These are phyloP conservation scores for Zophobas atratus DNA, from an alignment of 1,140 invertebrate genomes.

Conservation along the genomic window DNA sequence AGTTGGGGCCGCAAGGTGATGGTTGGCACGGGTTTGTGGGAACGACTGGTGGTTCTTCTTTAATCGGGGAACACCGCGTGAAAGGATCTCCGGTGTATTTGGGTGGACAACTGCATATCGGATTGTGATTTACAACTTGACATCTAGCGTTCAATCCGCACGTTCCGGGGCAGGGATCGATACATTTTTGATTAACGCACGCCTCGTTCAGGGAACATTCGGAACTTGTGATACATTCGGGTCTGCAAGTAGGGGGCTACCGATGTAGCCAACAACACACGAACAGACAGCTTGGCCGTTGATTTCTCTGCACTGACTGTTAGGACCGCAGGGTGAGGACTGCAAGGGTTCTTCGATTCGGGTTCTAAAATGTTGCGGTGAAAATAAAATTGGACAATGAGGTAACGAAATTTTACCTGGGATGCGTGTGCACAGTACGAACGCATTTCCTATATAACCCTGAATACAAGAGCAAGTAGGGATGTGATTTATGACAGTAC, in stretches of 20 bases:
- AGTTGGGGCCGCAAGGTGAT: constrained; percentile 78
- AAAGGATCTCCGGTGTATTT: constrained; percentile 79
- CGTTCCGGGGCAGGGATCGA: constrained; percentile 81
- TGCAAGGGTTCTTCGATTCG: constrained; percentile 71
- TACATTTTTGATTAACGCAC: constrained; percentile 83
- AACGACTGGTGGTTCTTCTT: constrained; percentile 58
- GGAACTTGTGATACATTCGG: constrained; percentile 78
- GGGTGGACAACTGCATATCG: constrained; percentile 76
- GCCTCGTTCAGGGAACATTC: constrained; percentile 78
- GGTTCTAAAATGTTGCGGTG: constrained; percentile 53
- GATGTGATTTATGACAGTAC: constrained; percentile 79
- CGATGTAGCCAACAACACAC: constrained; percentile 77
- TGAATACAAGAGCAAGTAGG: constrained; percentile 80
- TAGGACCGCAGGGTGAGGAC: constrained; percentile 78
- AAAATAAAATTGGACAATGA: background rate
- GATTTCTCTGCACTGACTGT: constrained; percentile 75
- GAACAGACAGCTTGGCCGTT: constrained; percentile 78
- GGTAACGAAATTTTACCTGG: constrained; percentile 67
- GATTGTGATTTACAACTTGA: constrained; percentile 74
- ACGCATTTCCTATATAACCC: constrained; percentile 76
- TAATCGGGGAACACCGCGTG: constrained; percentile 70
- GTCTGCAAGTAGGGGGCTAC: constrained; percentile 80
- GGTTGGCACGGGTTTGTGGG: constrained; percentile 73
- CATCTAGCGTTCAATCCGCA: constrained; percentile 75
- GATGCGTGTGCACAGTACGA: constrained; percentile 73